A percentile compares a stretch with the other conserved stretches of the same genome.
Conservation (phyloP, 2,888 invertebrate species). For the Coelopa pilipes region DNA sequence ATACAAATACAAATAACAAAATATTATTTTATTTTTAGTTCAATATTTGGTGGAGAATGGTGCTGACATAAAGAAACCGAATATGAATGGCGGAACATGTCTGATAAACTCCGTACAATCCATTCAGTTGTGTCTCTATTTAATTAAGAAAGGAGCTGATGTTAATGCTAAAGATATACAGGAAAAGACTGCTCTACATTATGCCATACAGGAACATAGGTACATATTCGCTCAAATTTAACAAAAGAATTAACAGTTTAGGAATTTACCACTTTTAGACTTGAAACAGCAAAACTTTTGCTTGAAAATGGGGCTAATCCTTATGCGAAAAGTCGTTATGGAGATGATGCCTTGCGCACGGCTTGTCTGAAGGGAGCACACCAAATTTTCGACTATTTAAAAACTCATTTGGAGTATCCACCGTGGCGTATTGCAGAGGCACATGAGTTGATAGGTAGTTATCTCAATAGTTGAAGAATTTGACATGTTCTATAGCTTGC, state of each 20-base stretch:
- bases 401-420: slow-evolving; percentile 72
- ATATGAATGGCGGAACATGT: slow-evolving; percentile 93
- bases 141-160: slow-evolving; percentile 82
- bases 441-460: slow-evolving; percentile 80
- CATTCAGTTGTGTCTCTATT: slow-evolving; percentile 80
- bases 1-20: neutral
- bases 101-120: slow-evolving; percentile 94
- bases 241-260: neutral
- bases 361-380: slow-evolving; percentile 84
- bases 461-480: neutral
- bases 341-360: slow-evolving; percentile 89
- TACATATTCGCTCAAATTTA: slow-evolving; percentile 45
- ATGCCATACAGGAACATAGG: slow-evolving; percentile 88
- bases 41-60: slow-evolving; percentile 80
- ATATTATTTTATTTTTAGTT: slow-evolving; percentile 67
- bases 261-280: slow-evolving; percentile 61
- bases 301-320: slow-evolving; percentile 85
- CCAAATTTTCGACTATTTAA: slow-evolving; percentile 78
- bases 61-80: slow-evolving; percentile 85
- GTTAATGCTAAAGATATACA: slow-evolving; percentile 91
- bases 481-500: neutral
- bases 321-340: slow-evolving; percentile 78
- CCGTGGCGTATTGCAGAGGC: slow-evolving; percentile 83
- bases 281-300: slow-evolving; percentile 85
- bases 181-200: slow-evolving; percentile 91